Base-by-base conservation (phyloP, 2,113 vertebrate species). In the Stegostoma tigrinum region DNA sequence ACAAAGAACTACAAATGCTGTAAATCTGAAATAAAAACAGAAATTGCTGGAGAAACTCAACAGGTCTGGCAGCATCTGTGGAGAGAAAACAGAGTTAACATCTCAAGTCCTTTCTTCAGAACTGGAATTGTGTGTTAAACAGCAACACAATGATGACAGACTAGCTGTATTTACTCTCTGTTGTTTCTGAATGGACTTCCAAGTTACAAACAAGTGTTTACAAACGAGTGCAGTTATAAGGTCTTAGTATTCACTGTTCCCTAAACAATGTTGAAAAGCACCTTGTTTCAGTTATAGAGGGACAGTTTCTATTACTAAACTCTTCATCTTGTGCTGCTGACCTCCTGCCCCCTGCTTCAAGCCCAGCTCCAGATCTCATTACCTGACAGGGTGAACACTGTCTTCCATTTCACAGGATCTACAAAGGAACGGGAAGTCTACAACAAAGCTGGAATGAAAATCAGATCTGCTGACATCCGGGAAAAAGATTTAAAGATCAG, bases 401-500 rank as follows among this genome's bases (percentile, higher is more conserved):
- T 93, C n/a, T 19, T 66, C 89, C 34, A 38, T 64, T 67, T 70
- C 52, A 85, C 97, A 98, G 98, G 98, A 30, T 98, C 98, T 27
- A 19, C 38, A 34, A 96, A 97, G 95, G 98, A 98, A 96, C 96
- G 98, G 94, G 96, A 97, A 34, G 97, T 98, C 94, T 98, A 97
- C 5, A 64, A 96, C 95, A 98, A 97, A 95, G 98, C 97, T 0
- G 97, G 97, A n/a, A 97, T 96, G 6, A 95, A 91, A 38, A 68
- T 96, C 52, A 64, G n/a, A 23, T 96, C 95, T 21, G 45, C 61
- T 78, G 87, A 94, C 30, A 67, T 83, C 27, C 86, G 87, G 70
- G 95, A 96, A 80, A 83, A 48, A 87, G 90, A 96, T 64, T 96
- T 98, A 94, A 95, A 97, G 96, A 96, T 98, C 96, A 96, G 96